These are phyloP conservation scores for Acanthochromis polyacanthus DNA, from an alignment of 2,113 vertebrate species.

Conservation along the genomic window DNA sequence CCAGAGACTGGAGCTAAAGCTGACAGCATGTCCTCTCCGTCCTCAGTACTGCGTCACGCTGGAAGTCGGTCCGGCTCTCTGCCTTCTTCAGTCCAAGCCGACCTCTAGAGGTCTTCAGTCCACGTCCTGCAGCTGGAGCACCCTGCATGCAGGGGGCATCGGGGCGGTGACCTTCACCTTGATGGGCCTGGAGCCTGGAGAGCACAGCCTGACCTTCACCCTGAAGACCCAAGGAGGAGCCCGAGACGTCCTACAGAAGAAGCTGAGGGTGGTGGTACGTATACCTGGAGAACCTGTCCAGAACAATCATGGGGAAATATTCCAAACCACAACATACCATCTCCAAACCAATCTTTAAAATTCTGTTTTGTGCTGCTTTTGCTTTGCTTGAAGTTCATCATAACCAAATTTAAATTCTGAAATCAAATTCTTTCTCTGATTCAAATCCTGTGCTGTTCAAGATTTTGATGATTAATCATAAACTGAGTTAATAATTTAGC, in stretches of 20 bases:
- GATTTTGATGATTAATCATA: too few relatives aligned
- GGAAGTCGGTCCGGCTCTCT: conserved; percentile 83
- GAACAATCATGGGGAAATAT: too few relatives aligned
- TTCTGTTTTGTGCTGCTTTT: too few relatives aligned
- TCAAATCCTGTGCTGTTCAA: too few relatives aligned
- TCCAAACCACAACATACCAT: too few relatives aligned
- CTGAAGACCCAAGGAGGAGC: conserved; percentile 51
- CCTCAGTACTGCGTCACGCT: conserved; percentile 89
- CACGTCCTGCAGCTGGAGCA: conserved; percentile 47
- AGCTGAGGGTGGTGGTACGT: conserved; percentile 90
- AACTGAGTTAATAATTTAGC: too few relatives aligned
- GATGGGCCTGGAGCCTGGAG: conserved; percentile 88
- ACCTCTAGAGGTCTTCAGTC: background rate
- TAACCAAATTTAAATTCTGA: too few relatives aligned
- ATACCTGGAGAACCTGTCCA: background rate
- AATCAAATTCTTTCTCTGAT: too few relatives aligned
- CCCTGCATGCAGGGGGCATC: conserved; percentile 68
- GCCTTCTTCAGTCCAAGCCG: conserved; percentile 80
- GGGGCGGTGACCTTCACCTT: conserved; percentile 83
- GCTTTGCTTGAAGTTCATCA: too few relatives aligned
- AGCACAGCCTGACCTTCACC: conserved; percentile 89
- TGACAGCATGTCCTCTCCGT: background rate
- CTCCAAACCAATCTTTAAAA: too few relatives aligned
- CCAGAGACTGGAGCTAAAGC: too few relatives aligned
- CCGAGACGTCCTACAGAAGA: conserved; percentile 86